Evolutionary conservation across 2,797 vertebrate genomes (phyloP), one percentile per base, ranked within the genome.

Genomic region (Hypotaenidia philippensis): DNA sequence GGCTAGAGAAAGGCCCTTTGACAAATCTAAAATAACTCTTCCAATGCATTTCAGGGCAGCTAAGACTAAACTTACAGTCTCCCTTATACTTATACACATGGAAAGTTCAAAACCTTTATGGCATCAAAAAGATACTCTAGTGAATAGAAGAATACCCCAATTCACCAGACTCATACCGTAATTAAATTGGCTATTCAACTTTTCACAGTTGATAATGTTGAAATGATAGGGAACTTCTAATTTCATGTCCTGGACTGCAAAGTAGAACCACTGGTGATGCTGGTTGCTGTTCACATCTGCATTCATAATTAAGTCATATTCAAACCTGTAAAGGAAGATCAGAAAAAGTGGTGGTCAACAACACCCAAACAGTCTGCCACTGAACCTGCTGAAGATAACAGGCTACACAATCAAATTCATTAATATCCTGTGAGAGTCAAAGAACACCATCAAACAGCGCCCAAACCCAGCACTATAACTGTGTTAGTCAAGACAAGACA

Each of bases 151-250:
- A 38, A 29, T 31, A 36, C 5, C 10, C 55, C 74, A 80, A 1
- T 18, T 69, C 74, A 64, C 72, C 50, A 49, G 76, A 55, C 23
- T 83, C 98, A 69, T 98, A 99, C 99, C 99, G 1, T 99, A 99
- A 97, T 99, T 99, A 97, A 99, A 99, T 77, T 99, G 99, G 95
- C 99, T 99, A 97, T 99, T 99, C 94, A 97, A 87, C 97, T 99
- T 99, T 98, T 99, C 99, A 90, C 99, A 99, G 98, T 99, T 99
- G 98, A 99, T 98, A 96, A 99, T 20, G 80, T 99, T 99, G 97
- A 99, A 99, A 50, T 98, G 98, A 84, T 99, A 99, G 8, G 98
- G 95, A 68, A 98, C 53, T 0, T 95, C 94, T 1, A 97, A 87
- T 93, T 87, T 96, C 99, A 99, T 99, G 72, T 98, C 97, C 49